phyloP scores from a whole-genome alignment of 2,113 vertebrate genomes.

The Vimba vimba region DNA sequence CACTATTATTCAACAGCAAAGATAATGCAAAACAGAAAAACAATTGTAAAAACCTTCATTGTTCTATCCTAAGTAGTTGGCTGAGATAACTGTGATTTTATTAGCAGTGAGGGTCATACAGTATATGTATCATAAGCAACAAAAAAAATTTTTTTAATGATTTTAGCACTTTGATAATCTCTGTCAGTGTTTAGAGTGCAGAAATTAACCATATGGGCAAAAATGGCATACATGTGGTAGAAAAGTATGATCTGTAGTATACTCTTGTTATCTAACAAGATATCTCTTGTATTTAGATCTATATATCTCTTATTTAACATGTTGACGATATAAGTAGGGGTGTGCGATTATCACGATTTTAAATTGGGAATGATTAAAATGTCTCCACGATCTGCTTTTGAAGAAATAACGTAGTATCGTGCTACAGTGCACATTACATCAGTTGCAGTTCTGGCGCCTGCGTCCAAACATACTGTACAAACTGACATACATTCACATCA shows the following conservation, averaged over 20 bases:
- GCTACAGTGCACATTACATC: too few species aligned
- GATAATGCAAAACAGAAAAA: constrained; percentile 2
- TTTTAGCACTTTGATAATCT: neutral
- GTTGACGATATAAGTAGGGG: neutral
- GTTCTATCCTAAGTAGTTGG: neutral
- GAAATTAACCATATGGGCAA: neutral
- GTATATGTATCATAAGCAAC: neutral
- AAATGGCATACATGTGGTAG: neutral
- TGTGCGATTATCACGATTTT: too few species aligned
- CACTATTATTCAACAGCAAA: neutral
- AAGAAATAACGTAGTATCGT: too few species aligned
- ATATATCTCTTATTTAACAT: neutral
- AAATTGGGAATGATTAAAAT: too few species aligned
- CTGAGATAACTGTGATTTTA: neutral
- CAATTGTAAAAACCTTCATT: neutral
- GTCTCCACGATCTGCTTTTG: too few species aligned
- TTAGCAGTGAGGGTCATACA: neutral
- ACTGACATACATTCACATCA: too few species aligned
- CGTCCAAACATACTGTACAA: too few species aligned
- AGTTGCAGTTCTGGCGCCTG: too few species aligned
- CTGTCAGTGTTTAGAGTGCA: neutral
- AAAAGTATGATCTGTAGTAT: neutral
- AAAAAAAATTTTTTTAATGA: neutral
- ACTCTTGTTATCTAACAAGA: too few species aligned
- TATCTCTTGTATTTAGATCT: too few species aligned